A percentile compares a stretch with the other conserved stretches of the same genome.
Conservation (phyloP, 2,797 vertebrate species). For the Graptemys geographica region DNA sequence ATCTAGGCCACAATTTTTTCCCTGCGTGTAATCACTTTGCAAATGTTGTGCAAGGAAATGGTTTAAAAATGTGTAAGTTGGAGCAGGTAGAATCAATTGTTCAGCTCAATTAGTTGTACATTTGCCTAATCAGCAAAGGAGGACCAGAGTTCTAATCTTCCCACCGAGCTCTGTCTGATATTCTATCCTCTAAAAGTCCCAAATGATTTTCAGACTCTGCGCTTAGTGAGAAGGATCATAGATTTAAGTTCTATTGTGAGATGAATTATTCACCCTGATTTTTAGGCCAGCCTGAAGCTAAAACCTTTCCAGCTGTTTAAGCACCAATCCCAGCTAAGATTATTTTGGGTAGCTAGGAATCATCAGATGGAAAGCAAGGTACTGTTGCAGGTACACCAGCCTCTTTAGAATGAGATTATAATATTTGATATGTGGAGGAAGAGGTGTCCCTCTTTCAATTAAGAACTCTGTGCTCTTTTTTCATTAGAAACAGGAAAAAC, state of each 20-base stretch:
- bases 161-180: background rate
- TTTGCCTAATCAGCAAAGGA: background rate
- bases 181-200: background rate
- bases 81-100: rapidly evolving
- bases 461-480: background rate
- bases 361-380: background rate
- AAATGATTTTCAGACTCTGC: background rate
- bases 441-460: background rate
- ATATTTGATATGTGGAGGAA: background rate
- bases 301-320: background rate
- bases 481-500: background rate
- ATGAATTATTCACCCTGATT: background rate
- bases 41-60: background rate
- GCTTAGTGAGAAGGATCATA: background rate
- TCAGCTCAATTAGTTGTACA: background rate
- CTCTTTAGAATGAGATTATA: background rate
- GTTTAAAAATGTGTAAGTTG: background rate
- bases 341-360: background rate
- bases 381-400: background rate
- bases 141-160: background rate
- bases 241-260: background rate
- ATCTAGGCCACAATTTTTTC: background rate
- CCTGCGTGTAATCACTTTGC: background rate
- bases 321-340: background rate
- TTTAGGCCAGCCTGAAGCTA: background rate